Base-by-base conservation (phyloP, 2,888 invertebrate genomes). In the Tetragonula carbonaria region DNA sequence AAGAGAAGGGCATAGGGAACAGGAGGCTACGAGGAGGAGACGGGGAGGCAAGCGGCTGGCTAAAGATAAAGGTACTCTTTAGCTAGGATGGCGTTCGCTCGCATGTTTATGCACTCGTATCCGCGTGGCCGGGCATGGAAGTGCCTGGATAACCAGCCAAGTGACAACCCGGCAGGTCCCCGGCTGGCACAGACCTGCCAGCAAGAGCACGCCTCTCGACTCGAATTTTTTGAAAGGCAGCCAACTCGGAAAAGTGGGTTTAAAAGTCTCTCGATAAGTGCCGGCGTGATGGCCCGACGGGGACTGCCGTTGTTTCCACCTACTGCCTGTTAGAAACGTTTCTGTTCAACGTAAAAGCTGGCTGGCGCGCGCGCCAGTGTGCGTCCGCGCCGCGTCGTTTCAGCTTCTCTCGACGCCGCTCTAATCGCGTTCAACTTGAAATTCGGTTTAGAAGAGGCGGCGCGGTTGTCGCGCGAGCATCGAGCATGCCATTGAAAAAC, bases 91-190 rank as follows among this genome's bases (percentile, higher is more conserved):
- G 92, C 90, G 91, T 91, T 92, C 92, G 92, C 93, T 93, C 93
- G 93, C 93, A 93, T 94, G 94, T 94, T 94, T 93, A 94, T 94
- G 94, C 93, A 94, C 94, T 94, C 93, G 93, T 93, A 93, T 93
- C 91, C 94, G 93, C 94, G 93, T 93, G 94, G 93, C 92, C 92
- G 94, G 92, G 93, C 93, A 91, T 92, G 93, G 93, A 93, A 94
- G 94, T 94, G 93, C 93, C 93, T 92, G 94, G 94, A 94, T 94
- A 94, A 94, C 94, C 94, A 94, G 93, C 94, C 94, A 94, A 94
- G 94, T 94, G 94, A 94, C 94, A 94, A 93, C 92, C 93, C 93
- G 90, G 91, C 88, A 88, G 90, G 91, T 87, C 84, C 85, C 86
- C 79, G 85, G 82, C 84, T 82, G 88, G 87, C 88, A 88, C 86